Evolutionary conservation across 2,888 invertebrate genomes (phyloP), one percentile per base, ranked within the genome.

Genomic region (Hemistola chrysoprasaria): DNA sequence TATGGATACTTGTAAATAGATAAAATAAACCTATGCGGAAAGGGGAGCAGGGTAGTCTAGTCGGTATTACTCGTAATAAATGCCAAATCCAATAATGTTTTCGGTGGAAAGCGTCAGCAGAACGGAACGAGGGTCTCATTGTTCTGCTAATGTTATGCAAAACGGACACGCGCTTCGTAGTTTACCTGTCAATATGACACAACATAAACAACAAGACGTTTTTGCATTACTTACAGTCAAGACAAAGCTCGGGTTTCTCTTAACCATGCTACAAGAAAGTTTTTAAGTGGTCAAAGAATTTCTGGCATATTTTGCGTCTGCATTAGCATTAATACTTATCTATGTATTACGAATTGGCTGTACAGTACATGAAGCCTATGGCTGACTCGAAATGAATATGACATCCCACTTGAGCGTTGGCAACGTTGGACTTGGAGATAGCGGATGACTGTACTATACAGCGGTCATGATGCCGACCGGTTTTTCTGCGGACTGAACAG

Each of bases 381-480:
- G 16, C 8, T 16, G 31, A 32, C 30, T 47, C 25, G 39, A 49
- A 60, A 57, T 57, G 41, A 52, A 56, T 60, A 66, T 59, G 56
- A 59, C 53, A 54, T 60, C 52, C 41, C 56, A 51, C 47, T 56
- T 53, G 55, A 61, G 65, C 41, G 53, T 56, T 61, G 60, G 56
- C 59, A 57, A 53, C 51, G 53, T 78, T n/a, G n/a, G 78, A 84
- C 74, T n/a, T 81, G 79, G 79, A 73, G 71, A 72, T 60, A 63
- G 67, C 68, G 65, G 73, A 79, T 83, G 79, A 79, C 74, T 73
- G 59, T 58, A 79, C 74, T 73, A 59, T 58, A 56, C 68, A 65
- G 74, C 75, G 77, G 78, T 81, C 76, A 70, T 78, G 71, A 78
- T 64, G 66, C 65, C 55, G 62, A 84, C 86, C 81, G 85, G 86